Base-by-base conservation (phyloP, 2,888 invertebrate species). In the Tenthredo amoena region DNA sequence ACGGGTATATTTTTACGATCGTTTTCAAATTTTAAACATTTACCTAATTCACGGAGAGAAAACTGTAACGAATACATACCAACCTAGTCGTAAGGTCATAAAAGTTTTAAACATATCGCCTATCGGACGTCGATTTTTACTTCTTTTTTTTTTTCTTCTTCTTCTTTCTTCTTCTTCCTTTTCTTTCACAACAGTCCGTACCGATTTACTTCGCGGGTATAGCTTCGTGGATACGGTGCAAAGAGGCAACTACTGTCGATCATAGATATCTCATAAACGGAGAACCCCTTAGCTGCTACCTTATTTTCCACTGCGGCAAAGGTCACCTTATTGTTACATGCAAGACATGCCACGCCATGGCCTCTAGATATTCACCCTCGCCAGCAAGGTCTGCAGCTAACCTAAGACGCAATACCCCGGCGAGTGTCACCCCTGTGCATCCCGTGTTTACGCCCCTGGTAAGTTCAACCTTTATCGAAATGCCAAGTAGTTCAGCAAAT, bases 381-480 rank as follows among this genome's bases (percentile, higher is more conserved):
- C 86, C 68, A 68, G 79, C 37, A 37, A 31, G 9, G 71, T 71
- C 71, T 71, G 71, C 37, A n/a, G 37, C 71, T 71, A 71, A 37
- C 72, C 72, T 43, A 74, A 74, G 72, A 74, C 43, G 43, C 15
- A 37, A 74, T 43, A 43, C 72, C 72, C 72, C 72, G 40, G 10
- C 12, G 72, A 40, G 72, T 74, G 4, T 74, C 72, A 43, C 72
- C 72, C 71, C 71, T 37, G 34, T 37, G 71, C 37, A 71, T 37
- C 37, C 72, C 81, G 81, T 65, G 81, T n/a, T 15, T 37, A 31
- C 43, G 31, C 88, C 89, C 91, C 88, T 87, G 87, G 88, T 83
- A 88, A 89, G 90, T 89, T 83, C 83, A 71, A 91, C 92, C 91
- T 91, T 91, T 91, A 89, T 87, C 90, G 89, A 92, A 91, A 92